These are phyloP conservation scores for Pseudomugil tenellus DNA, from an alignment of 2,797 vertebrate species.

Conservation along the genomic window DNA sequence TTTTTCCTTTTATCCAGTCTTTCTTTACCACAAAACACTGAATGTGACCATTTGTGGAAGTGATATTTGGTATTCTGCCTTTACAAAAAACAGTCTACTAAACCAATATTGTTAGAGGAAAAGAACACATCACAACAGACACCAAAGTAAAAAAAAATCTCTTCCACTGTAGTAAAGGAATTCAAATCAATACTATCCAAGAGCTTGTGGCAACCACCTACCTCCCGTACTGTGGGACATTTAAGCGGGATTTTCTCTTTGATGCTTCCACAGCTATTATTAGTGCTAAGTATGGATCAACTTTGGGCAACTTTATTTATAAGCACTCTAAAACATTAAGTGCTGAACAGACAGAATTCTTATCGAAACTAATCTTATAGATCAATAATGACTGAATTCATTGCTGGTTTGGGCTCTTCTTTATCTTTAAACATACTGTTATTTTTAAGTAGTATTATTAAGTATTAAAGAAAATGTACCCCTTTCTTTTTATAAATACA, in stretches of 20 bases:
- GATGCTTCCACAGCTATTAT: conserved; percentile 15
- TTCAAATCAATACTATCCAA: conserved; percentile 26
- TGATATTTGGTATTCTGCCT: conserved; percentile 8
- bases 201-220: not conserved
- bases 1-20: conserved; percentile 18
- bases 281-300: not conserved
- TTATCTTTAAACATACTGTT: not conserved
- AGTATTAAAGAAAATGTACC: not conserved
- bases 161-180: not conserved
- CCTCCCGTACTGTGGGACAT: conserved; percentile 19
- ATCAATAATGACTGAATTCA: not conserved
- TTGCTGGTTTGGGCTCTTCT: conserved; percentile 3
- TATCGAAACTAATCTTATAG: too few species aligned
- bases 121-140: not conserved
- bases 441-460: not conserved
- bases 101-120: not conserved
- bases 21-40: conserved; percentile 16
- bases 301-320: too few species aligned
- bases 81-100: not conserved
- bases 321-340: too few species aligned
- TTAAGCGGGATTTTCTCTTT: conserved; percentile 30
- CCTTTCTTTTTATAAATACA: not conserved
- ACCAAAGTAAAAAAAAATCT: not conserved
- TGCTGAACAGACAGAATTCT: too few species aligned
- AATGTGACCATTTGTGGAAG: conserved; percentile 14